Evolutionary conservation across 2,113 vertebrate genomes (phyloP).

Genomic region (Riparia riparia): DNA sequence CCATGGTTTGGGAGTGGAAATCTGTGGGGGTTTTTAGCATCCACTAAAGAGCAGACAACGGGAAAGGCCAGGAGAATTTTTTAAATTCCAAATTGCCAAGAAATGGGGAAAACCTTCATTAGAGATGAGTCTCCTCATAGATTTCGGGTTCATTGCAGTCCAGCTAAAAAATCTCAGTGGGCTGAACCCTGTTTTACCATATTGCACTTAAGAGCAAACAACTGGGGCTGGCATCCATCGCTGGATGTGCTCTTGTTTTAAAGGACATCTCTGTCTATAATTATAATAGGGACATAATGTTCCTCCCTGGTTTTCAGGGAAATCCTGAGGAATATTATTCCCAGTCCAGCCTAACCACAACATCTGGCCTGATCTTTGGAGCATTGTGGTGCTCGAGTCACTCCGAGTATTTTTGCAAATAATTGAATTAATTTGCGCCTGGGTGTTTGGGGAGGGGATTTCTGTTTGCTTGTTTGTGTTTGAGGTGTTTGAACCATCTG

Average conservation of each 20-base stretch:
- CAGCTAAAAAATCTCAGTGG: not conserved
- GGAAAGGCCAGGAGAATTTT: not conserved
- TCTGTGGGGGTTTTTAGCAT: not conserved
- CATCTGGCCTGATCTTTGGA: not conserved
- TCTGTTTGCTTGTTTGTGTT: not conserved
- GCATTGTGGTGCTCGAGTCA: accelerated
- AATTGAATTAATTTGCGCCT: no score
- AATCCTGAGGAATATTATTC: not conserved
- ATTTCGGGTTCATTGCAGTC: not conserved
- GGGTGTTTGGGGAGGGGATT: not conserved
- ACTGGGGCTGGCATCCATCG: not conserved
- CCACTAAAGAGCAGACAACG: not conserved
- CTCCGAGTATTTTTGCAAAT: not conserved
- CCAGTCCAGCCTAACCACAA: not conserved
- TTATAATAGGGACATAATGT: accelerated
- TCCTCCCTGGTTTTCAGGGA: not conserved
- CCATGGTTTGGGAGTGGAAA: not conserved
- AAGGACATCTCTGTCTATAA: not conserved
- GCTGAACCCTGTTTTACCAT: not conserved
- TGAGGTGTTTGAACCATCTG: not conserved
- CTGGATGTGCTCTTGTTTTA: not conserved
- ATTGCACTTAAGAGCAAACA: not conserved
- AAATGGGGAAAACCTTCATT: not conserved
- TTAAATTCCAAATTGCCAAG: not conserved
- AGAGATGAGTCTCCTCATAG: not conserved